Evolutionary conservation across 1,140 invertebrate genomes (phyloP).

Genomic region (Drosophila repleta): DNA sequence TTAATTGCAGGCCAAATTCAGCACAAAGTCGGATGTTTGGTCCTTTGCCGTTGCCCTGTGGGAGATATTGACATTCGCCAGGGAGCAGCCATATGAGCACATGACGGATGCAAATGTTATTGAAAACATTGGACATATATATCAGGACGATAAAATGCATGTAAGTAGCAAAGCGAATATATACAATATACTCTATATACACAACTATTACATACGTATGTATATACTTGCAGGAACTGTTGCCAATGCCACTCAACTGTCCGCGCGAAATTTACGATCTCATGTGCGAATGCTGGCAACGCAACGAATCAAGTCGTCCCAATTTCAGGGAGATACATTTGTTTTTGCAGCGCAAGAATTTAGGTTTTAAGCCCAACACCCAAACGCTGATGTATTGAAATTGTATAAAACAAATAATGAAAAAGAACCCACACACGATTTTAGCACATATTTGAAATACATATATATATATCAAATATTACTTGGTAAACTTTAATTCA

Average conservation of each 20-base stretch:
- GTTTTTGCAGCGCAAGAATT: constrained; percentile 95
- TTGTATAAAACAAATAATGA: not conserved
- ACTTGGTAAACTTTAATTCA: constrained; percentile 21
- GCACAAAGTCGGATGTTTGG: constrained; percentile 95
- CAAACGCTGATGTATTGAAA: constrained; percentile 65
- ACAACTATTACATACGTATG: not conserved
- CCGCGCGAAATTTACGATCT: constrained; percentile 96
- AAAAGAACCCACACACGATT: constrained; percentile 37
- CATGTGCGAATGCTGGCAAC: constrained; percentile 97
- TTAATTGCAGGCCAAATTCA: constrained; percentile 89
- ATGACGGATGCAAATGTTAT: constrained; percentile 91
- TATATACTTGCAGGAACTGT: constrained; percentile 85
- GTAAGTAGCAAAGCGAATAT: constrained; percentile 55
- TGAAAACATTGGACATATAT: constrained; percentile 90
- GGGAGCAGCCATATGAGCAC: constrained; percentile 92
- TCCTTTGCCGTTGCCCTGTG: constrained; percentile 94
- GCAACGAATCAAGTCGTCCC: constrained; percentile 92
- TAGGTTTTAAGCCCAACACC: constrained; percentile 89
- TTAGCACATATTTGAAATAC: constrained; percentile 50
- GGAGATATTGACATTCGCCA: constrained; percentile 94
- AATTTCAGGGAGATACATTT: constrained; percentile 95
- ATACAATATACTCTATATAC: not conserved
- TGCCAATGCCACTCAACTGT: constrained; percentile 92
- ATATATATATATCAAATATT: constrained; percentile 35
- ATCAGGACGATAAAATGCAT: constrained; percentile 86